These are phyloP conservation scores for Chaetura pelagica DNA, from an alignment of 2,113 vertebrate genomes.

Conservation along the genomic window DNA sequence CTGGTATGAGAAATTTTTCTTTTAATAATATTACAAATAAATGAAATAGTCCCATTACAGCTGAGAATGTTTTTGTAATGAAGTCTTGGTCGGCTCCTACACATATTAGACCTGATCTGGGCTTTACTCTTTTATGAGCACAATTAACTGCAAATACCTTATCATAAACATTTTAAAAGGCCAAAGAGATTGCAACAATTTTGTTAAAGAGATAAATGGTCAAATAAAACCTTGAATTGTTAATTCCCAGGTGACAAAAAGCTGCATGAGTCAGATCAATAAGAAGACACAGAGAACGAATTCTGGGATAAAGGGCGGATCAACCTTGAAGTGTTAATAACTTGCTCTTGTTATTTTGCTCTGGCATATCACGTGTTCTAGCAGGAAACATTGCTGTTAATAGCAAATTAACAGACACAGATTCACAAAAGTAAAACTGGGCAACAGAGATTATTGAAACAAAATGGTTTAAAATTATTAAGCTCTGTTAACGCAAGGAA, in stretches of 20 bases:
- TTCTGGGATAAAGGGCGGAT: slow-evolving; percentile 73
- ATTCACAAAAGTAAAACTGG: not conserved
- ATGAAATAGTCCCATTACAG: not conserved
- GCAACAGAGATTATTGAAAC: not conserved
- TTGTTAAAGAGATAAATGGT: slow-evolving; percentile 81
- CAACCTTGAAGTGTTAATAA: slow-evolving; percentile 75
- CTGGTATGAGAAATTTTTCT: not conserved
- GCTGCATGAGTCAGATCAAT: slow-evolving; percentile 69
- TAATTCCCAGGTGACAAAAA: slow-evolving; percentile 75
- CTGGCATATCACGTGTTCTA: not conserved
- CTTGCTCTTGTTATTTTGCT: slow-evolving; percentile 42
- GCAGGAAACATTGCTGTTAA: not conserved
- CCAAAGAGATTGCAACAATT: slow-evolving; percentile 79
- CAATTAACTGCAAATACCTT: slow-evolving; percentile 69
- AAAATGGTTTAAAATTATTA: not conserved
- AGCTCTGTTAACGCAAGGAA: not conserved
- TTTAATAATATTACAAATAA: not conserved
- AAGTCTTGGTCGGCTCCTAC: not conserved
- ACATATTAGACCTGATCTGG: not conserved
- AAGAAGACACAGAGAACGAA: slow-evolving; percentile 60
- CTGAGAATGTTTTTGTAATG: not conserved
- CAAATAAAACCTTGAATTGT: slow-evolving; percentile 76
- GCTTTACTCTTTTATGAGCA: slow-evolving; percentile 9
- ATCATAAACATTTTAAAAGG: slow-evolving; percentile 83
- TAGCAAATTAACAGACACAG: not conserved